Conservation (phyloP, 2,888 invertebrate species). For the Drosophila nigricruria region DNA sequence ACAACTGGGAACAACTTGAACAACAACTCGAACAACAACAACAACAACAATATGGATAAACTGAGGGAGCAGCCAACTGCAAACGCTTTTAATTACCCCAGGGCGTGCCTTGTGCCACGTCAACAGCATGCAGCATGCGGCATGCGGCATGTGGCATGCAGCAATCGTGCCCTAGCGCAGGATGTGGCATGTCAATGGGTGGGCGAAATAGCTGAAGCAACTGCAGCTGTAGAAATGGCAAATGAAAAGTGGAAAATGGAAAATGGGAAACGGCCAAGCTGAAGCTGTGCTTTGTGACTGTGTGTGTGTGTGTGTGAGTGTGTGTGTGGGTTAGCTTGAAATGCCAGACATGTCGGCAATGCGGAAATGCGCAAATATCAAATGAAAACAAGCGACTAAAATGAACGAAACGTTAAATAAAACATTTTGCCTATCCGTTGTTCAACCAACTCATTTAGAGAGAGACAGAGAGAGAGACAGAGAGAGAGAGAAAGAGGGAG, state of each 20-base stretch:
- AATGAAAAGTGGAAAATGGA: not conserved
- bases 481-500: not conserved
- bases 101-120: conserved; percentile 46
- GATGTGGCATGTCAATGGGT: conserved; percentile 31
- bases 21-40: conserved; percentile 11
- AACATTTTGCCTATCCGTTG: conserved; percentile 63
- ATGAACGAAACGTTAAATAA: conserved; percentile 65
- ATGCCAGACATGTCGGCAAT: conserved; percentile 75
- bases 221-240: conserved; percentile 10
- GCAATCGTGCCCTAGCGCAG: conserved; percentile 5
- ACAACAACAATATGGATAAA: conserved; percentile 32
- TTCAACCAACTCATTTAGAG: conserved; percentile 60
- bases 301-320: conserved; percentile 2
- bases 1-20: conserved; percentile 23
- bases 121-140: conserved; percentile 33
- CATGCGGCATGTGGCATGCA: conserved; percentile 14
- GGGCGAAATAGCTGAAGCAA: conserved; percentile 15
- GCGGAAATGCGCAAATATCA: conserved; percentile 76
- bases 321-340: conserved; percentile 45
- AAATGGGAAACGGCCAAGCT: conserved; percentile 8
- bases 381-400: conserved; percentile 67
- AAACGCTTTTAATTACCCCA: conserved; percentile 72
- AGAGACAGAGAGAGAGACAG: not conserved
- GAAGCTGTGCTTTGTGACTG: conserved; percentile 28
- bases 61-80: conserved; percentile 38